Evolutionary conservation across 1,140 invertebrate species (phyloP), one percentile per base, ranked within the genome.

Genomic region (Bacillus rossius): DNA sequence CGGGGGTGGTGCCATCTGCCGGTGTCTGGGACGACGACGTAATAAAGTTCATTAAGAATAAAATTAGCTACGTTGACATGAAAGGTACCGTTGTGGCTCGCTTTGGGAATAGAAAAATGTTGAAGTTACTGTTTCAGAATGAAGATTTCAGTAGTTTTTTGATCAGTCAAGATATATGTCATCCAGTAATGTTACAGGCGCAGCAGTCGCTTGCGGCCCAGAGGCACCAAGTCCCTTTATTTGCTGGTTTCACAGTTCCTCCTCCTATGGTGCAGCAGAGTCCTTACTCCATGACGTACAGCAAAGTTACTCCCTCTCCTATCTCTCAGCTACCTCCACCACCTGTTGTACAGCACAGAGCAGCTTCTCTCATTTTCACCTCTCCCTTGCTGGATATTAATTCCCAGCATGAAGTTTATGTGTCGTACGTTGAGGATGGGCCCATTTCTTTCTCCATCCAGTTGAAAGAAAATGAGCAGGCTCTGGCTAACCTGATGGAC

Each of bases 361-460:
- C 41, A 34, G 25, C 16, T 13, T 40, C 23, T 7, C 29, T 40
- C 29, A 26, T 55, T 20, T 40, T 55, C 14, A 40, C 53, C 61
- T 82, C 79, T 43, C 70, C 81, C 38, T 65, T 80, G 13, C 65
- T 84, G 14, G 81, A 84, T 63, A 66, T 79, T n/a, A 77, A 77
- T 59, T 76, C 77, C 1, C 73, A 76, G 55, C 83, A 90, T 65
- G 77, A 83, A 61, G 85, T 88, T 1, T 80, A 78, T 68, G 80
- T 89, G 3, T 89, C 87, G 26, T 85, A 79, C 68, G 83, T 89
- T 16, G 85, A 87, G 67, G 86, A 91, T 65, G 88, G 88, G 1
- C 87, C 87, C 2, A 78, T 80, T 51, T 72, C 83, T 54, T 91
- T 90, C 76, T 85, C 85, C 14, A 79, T 89, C 0, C 87, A 90